Conservation (phyloP, 2,113 vertebrate genomes). For the Orthonyx spaldingii region DNA sequence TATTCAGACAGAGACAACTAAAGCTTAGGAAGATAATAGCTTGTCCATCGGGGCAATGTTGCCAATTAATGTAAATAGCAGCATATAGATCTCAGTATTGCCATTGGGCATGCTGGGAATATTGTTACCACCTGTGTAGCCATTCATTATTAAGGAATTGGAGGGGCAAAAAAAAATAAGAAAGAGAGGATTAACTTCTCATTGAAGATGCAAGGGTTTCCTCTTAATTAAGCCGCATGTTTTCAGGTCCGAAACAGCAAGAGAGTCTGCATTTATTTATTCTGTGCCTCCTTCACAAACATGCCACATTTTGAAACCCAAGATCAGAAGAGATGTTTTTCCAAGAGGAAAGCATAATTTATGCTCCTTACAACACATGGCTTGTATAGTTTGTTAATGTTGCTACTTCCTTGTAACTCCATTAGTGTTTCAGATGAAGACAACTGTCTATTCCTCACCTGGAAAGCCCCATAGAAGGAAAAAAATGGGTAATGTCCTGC, state of each 20-base stretch:
- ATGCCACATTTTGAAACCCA: neutral
- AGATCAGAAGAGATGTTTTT: neutral
- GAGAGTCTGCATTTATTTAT: neutral
- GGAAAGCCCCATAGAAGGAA: neutral
- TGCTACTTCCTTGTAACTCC: neutral
- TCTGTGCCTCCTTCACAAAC: neutral
- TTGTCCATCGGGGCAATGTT: slow-evolving; percentile 38
- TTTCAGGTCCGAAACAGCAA: neutral
- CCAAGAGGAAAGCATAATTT: neutral
- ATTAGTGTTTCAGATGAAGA: neutral
- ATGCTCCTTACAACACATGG: neutral
- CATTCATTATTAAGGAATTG: neutral
- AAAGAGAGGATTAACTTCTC: neutral
- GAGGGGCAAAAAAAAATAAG: neutral
- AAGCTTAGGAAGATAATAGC: slow-evolving; percentile 57
- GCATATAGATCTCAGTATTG: slow-evolving; percentile 32
- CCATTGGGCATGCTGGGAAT: neutral
- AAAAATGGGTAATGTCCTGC: neutral
- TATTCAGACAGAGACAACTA: slow-evolving; percentile 50
- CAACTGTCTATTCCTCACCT: neutral
- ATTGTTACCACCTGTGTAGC: neutral
- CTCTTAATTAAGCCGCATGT: neutral
- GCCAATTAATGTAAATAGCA: slow-evolving; percentile 60
- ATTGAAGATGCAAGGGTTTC: neutral
- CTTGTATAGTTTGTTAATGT: neutral